Evolutionary conservation across 2,113 vertebrate genomes (phyloP), one percentile per base, ranked within the genome.

Genomic region (Tautogolabrus adspersus): DNA sequence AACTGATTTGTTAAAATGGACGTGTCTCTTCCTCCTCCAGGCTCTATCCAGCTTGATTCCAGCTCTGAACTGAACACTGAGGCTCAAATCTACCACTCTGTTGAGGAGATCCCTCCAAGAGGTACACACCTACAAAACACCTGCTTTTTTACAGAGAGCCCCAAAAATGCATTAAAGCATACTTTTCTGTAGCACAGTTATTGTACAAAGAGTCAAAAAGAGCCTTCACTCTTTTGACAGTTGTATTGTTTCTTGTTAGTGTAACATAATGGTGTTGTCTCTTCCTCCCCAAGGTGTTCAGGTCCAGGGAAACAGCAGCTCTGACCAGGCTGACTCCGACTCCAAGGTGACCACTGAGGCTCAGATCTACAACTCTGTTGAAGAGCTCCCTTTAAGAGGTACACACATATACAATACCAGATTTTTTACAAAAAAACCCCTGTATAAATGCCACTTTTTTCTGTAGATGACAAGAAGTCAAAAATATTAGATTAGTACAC

Each of bases 381-480:
- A 91, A 42, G 34, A 72, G 1, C 1, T 3, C 3, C 93, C 93
- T 2, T 23, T 42, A 37, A 68, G 2, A 23, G 88, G 89, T 93
- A 47, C 44, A 8, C 22, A 42, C 16, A 55, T 18, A 58, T 21
- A 65, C 21, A 42, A 11, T 3, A 51, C 18, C 0, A 21, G 6
- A 37, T 56, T 21, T 82, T 78, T 3, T 70, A 86, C 0, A 44
- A 44, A 44, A 40, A 3, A 10, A 10, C 10, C 38, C 3, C 4
- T 40, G 38, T 9, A 1, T 40, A 40, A 9, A 10, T 40, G 38
- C 8, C 10, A 8, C 7, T 1, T 40, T 9, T 4, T 26, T 26
- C 26, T 40, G 10, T 40, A n/a, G n/a, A n/a, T 44, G 42, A 4
- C 10, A 44, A 44, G 42, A 13, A 44, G 42, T 44, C 42, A 13